Base-by-base conservation (phyloP, 2,113 vertebrate species). In the Spilogale gracilis region DNA sequence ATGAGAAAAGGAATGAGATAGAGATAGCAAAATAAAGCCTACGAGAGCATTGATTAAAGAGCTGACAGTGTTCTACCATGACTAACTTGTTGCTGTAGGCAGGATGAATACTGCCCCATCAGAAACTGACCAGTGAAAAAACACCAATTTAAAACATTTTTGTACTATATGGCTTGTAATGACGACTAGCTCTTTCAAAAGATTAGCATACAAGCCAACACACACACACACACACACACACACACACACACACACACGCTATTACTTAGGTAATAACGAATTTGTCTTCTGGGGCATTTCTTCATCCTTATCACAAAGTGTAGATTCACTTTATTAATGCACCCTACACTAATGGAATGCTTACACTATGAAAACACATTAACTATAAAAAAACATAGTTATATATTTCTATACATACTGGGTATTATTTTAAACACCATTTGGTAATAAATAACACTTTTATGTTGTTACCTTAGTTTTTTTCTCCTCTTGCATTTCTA, bases 281-380 rank as follows among this genome's bases (percentile, higher is more conserved):
- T 85, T 94, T 96, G 43, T 89, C 65, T 95, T 86, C 48, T 91
- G 71, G 25, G 92, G 20, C 30, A 76, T 60, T 73, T 94, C 27
- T 80, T 94, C 73, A 78, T 61, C 83, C 67, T 96, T 84, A 76
- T 76, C 84, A 90, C 17, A 93, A 97, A 91, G 17, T 17, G 43
- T 58, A 71, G 80, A 81, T 43, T 94, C n/a, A 74, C 67, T 95
- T 94, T 92, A 94, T 89, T 71, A 87, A 94, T 2, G 0, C 8
- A 80, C 30, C 58, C 32, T 61, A 87, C 10, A 89, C 52, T 81
- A 61, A 89, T 3, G 87, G 32, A 84, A 58, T 50, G 6, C n/a
- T 48, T 48, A 78, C 13, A 50, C 50, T 27, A 82, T 10, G 27
- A 95, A 94, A 91, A 85, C 16, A 48, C 16, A 65, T 76, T 82